Percentiles rank a stretch among this genome's conserved stretches.
phyloP scores from a whole-genome alignment of 1,140 invertebrate genomes.

The Glossosoma conforme region DNA sequence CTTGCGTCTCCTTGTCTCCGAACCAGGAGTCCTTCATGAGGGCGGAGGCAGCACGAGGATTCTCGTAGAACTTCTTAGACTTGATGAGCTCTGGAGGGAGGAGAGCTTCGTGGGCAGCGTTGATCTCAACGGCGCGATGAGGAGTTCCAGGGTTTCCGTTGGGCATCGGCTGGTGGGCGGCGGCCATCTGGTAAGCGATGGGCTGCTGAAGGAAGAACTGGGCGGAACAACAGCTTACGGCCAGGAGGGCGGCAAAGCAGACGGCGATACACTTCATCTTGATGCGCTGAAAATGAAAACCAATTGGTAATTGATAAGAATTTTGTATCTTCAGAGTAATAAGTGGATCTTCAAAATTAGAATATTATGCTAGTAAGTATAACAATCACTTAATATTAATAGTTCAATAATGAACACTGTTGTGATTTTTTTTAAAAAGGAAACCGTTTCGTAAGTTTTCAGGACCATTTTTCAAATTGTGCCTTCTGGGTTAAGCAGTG shows the following conservation, averaged over 20 bases:
- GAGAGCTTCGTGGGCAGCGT: slow-evolving; percentile 43
- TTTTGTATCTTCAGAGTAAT: no score
- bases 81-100: slow-evolving; percentile 56
- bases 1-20: slow-evolving; percentile 65
- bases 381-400: no score
- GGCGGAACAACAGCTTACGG: slow-evolving; percentile 3
- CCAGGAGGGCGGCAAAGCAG: slow-evolving; percentile 7
- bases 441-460: no score
- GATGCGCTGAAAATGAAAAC: slow-evolving; percentile 13
- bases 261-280: slow-evolving; percentile 21
- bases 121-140: slow-evolving; percentile 44
- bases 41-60: slow-evolving; percentile 63
- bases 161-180: slow-evolving; percentile 4
- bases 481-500: no score
- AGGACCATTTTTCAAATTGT: no score
- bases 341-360: no score
- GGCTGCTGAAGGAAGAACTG: slow-evolving; percentile 24
- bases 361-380: no score
- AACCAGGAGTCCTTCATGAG: slow-evolving; percentile 74
- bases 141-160: slow-evolving; percentile 29
- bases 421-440: no score
- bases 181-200: slow-evolving; percentile 22
- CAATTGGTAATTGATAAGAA: no score
- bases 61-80: slow-evolving; percentile 65
- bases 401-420: no score